phyloP scores from a whole-genome alignment of 1,140 invertebrate genomes.

The Calosoma granatense region DNA sequence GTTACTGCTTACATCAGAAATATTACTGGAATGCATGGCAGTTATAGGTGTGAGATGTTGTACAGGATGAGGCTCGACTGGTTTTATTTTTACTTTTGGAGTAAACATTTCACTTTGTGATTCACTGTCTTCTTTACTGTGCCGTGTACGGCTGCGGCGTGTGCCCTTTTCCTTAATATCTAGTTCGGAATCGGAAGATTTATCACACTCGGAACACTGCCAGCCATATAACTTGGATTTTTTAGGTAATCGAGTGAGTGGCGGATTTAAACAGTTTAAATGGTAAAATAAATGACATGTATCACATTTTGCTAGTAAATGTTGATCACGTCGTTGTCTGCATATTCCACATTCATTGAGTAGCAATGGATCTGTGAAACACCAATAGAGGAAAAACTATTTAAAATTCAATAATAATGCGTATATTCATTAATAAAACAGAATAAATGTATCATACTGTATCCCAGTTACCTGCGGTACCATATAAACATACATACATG shows the following conservation, averaged over 20 bases:
- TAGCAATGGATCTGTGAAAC: slow-evolving; percentile 28
- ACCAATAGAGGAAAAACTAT: neutral
- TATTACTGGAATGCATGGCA: neutral
- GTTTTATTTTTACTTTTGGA: slow-evolving; percentile 49
- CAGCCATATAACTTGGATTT: slow-evolving; percentile 90
- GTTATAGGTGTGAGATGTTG: neutral
- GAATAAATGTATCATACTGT: no score
- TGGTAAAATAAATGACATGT: slow-evolving; percentile 90
- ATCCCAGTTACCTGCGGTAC: neutral
- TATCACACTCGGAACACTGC: slow-evolving; percentile 87
- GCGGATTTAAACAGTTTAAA: slow-evolving; percentile 84
- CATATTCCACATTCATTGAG: slow-evolving; percentile 74
- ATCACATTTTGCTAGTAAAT: slow-evolving; percentile 87
- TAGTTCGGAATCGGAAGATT: slow-evolving; percentile 66
- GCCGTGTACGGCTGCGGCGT: slow-evolving; percentile 47
- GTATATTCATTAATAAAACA: neutral
- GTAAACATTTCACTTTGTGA: slow-evolving; percentile 29
- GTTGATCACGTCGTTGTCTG: slow-evolving; percentile 67
- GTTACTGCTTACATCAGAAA: neutral
- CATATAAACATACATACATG: neutral
- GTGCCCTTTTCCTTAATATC: slow-evolving; percentile 67
- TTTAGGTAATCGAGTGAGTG: slow-evolving; percentile 83
- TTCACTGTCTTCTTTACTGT: neutral
- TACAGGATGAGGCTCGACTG: slow-evolving; percentile 36
- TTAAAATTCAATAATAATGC: no score